Evolutionary conservation across 2,797 vertebrate species (phyloP).

Genomic region (Neomorphus geoffroyi): DNA sequence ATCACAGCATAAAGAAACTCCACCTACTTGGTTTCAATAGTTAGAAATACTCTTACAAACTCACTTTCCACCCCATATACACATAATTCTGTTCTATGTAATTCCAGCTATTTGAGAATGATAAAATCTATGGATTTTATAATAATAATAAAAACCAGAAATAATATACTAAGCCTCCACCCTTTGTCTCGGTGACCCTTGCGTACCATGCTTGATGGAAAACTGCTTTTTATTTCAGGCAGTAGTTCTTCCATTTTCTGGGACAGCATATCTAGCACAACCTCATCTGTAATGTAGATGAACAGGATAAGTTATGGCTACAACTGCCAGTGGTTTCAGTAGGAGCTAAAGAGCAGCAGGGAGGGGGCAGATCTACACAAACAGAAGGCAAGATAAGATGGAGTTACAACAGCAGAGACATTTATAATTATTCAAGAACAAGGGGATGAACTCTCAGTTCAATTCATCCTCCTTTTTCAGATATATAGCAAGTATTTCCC

Average conservation of each 20-base stretch:
- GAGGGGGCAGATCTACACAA: neutral
- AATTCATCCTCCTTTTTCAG: neutral
- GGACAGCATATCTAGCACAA: slow-evolving; percentile 55
- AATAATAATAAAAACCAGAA: too few species aligned
- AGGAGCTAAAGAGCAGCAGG: neutral
- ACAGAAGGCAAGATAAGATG: neutral
- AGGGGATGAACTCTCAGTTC: neutral
- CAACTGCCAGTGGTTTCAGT: neutral
- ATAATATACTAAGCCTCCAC: neutral
- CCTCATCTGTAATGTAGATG: slow-evolving; percentile 58
- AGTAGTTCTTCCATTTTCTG: slow-evolving; percentile 45
- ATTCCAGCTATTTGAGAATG: neutral
- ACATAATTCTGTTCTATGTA: neutral
- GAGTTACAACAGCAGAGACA: neutral
- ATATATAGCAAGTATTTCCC: neutral
- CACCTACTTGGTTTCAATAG: neutral
- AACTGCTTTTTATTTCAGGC: slow-evolving; percentile 64
- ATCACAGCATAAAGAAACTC: neutral
- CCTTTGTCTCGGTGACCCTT: neutral
- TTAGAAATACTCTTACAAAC: neutral
- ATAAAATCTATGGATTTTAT: neutral
- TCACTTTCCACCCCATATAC: neutral
- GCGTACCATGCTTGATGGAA: slow-evolving; percentile 72
- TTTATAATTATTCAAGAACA: neutral
- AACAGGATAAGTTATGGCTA: neutral